Conservation (phyloP, 2,888 invertebrate species). For the Osmoderma eremita region DNA sequence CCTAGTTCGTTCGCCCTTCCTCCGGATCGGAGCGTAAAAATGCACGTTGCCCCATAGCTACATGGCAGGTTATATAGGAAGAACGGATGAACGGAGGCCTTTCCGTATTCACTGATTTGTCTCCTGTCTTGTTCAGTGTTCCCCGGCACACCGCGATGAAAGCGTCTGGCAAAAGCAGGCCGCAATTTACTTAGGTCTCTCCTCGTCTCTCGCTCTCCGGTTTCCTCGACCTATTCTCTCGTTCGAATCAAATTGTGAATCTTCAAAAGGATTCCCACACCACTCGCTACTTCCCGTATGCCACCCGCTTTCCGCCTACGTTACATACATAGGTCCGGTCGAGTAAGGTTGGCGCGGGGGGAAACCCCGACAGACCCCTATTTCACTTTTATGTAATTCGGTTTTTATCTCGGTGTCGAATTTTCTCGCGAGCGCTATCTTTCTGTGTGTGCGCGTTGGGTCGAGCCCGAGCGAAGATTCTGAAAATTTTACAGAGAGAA, state of each 20-base stretch:
- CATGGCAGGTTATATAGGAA: slow-evolving; percentile 6
- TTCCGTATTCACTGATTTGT: slow-evolving; percentile 46
- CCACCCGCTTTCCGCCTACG: not conserved
- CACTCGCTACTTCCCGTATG: slow-evolving; percentile 26
- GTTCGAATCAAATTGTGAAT: slow-evolving; percentile 62
- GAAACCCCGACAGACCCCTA: slow-evolving; percentile 51
- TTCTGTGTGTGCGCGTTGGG: slow-evolving; percentile 47
- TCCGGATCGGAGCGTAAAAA: slow-evolving; percentile 1
- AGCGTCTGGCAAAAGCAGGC: slow-evolving; percentile 58
- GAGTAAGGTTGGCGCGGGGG: too few species aligned
- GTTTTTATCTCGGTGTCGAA: slow-evolving; percentile 56
- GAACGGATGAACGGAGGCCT: slow-evolving; percentile 24
- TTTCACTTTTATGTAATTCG: slow-evolving; percentile 62
- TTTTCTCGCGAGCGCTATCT: slow-evolving; percentile 14
- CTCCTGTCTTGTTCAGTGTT: slow-evolving; percentile 46
- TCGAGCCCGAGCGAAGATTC: slow-evolving; percentile 4
- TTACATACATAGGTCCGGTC: too few species aligned
- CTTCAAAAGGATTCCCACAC: slow-evolving; percentile 60
- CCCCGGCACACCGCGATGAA: slow-evolving; percentile 49
- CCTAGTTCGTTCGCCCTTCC: slow-evolving; percentile 1
- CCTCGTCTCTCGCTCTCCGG: slow-evolving; percentile 30
- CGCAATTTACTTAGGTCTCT: slow-evolving; percentile 64
- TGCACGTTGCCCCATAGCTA: not conserved
- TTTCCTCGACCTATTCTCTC: not conserved
- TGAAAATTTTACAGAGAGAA: slow-evolving; percentile 18